Evolutionary conservation across 2,113 vertebrate genomes (phyloP).

Genomic region (Oxyura jamaicensis): DNA sequence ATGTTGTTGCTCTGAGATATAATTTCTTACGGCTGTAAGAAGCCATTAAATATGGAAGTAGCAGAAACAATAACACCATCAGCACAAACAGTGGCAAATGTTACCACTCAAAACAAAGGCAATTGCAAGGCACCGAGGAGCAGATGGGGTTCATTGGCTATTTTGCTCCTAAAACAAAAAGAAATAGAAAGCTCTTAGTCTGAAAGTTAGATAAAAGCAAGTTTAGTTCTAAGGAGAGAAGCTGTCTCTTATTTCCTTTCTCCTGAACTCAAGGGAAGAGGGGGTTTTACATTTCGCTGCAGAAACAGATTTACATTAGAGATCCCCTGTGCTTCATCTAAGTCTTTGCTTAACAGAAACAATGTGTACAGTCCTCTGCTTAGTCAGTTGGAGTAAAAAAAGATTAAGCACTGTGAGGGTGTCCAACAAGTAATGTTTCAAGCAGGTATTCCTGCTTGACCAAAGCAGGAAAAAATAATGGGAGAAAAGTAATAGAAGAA

Average conservation of each 20-base stretch:
- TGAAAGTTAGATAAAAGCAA: constrained; percentile 7
- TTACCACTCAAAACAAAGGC: not conserved
- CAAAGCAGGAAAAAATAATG: not conserved
- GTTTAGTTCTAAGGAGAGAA: constrained; percentile 9
- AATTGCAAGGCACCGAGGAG: not conserved
- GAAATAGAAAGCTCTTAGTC: not conserved
- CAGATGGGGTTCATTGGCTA: not conserved
- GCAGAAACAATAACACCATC: not conserved
- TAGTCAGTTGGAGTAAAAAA: not conserved
- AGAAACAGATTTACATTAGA: not conserved
- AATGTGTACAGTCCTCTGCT: not conserved
- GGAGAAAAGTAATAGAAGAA: not conserved
- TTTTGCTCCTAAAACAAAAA: not conserved
- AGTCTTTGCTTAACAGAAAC: not conserved
- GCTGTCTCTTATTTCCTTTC: not conserved
- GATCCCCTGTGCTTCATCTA: not conserved
- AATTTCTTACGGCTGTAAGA: not conserved
- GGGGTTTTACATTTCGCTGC: not conserved
- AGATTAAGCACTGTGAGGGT: not conserved
- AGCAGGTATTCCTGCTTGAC: not conserved
- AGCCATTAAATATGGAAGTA: not conserved
- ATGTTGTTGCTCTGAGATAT: not conserved
- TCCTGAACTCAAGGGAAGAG: not conserved
- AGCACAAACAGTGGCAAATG: not conserved
- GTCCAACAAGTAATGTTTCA: not conserved